Evolutionary conservation across 2,797 vertebrate genomes (phyloP).

Genomic region (Tamandua tetradactyla): DNA sequence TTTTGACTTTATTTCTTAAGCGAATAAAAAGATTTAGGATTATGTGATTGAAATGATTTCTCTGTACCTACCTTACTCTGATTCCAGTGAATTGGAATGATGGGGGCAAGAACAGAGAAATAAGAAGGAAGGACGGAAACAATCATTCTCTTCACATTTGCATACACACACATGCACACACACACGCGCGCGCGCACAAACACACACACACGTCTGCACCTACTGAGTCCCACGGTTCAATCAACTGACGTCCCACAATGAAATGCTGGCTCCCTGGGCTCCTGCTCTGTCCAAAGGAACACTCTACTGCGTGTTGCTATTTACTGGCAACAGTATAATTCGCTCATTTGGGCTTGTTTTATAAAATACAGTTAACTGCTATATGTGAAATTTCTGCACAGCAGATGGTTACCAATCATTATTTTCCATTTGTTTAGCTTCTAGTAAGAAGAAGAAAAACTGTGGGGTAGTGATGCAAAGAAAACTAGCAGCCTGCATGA

Average conservation of each 20-base stretch:
- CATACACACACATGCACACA: background rate
- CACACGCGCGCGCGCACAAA: background rate
- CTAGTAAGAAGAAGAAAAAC: conserved; percentile 74
- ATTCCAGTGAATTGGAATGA: conserved; percentile 39
- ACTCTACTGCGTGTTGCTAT: conserved; percentile 82
- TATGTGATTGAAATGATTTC: conserved; percentile 12
- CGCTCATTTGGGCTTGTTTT: conserved; percentile 86
- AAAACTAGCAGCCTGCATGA: conserved; percentile 64
- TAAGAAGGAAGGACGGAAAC: background rate
- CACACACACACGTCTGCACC: background rate
- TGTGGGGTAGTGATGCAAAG: conserved; percentile 67
- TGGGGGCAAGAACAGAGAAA: background rate
- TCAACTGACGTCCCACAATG: conserved; percentile 72
- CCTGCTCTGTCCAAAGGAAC: conserved; percentile 82
- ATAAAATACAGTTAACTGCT: conserved; percentile 88
- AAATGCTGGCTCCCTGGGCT: conserved; percentile 56
- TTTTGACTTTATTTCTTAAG: conserved; percentile 60
- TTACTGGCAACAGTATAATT: conserved; percentile 83
- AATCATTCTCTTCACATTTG: background rate
- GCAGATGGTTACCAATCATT: conserved; percentile 87
- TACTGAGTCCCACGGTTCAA: background rate
- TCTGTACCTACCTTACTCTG: conserved; percentile 62
- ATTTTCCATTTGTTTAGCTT: conserved; percentile 88
- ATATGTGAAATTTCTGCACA: conserved; percentile 87
- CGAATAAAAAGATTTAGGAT: conserved; percentile 59